These are phyloP conservation scores for Beaufortia kweichowensis DNA, from an alignment of 2,113 vertebrate species.

Conservation along the genomic window DNA sequence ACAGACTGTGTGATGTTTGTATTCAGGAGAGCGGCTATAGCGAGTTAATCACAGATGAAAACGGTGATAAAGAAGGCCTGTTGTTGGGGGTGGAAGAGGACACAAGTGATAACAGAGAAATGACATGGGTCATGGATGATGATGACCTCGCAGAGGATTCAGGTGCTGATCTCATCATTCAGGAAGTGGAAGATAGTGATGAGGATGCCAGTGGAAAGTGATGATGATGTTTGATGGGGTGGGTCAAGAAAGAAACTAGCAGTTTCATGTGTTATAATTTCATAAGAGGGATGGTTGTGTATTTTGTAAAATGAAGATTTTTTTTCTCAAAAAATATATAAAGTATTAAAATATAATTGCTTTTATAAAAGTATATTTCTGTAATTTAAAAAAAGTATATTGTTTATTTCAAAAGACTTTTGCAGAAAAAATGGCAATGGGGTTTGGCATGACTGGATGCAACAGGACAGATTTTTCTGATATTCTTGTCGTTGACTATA, in stretches of 20 bases:
- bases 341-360: constrained; percentile 8
- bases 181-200: constrained; percentile 94
- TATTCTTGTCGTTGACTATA: too few relatives aligned
- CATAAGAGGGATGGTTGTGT: neutral
- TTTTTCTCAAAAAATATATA: neutral
- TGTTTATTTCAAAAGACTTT: constrained; percentile 38
- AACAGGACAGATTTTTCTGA: too few relatives aligned
- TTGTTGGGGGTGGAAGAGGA: constrained; percentile 83
- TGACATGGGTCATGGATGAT: constrained; percentile 80
- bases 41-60: constrained; percentile 80
- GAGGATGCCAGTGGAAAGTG: constrained; percentile 83
- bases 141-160: constrained; percentile 93
- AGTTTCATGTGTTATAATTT: constrained; percentile 16
- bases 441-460: neutral
- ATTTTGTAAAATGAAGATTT: constrained; percentile 38
- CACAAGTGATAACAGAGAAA: constrained; percentile 79
- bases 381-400: constrained; percentile 39
- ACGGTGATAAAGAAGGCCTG: constrained; percentile 68
- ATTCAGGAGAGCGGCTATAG: constrained; percentile 89
- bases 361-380: constrained; percentile 46
- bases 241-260: constrained; percentile 61
- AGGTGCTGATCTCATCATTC: constrained; percentile 89
- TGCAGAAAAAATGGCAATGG: neutral
- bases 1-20: constrained; percentile 89
- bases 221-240: constrained; percentile 69